Evolutionary conservation across 2,797 vertebrate species (phyloP), one percentile per base, ranked within the genome.

Genomic region (Chromobotia macracanthus): DNA sequence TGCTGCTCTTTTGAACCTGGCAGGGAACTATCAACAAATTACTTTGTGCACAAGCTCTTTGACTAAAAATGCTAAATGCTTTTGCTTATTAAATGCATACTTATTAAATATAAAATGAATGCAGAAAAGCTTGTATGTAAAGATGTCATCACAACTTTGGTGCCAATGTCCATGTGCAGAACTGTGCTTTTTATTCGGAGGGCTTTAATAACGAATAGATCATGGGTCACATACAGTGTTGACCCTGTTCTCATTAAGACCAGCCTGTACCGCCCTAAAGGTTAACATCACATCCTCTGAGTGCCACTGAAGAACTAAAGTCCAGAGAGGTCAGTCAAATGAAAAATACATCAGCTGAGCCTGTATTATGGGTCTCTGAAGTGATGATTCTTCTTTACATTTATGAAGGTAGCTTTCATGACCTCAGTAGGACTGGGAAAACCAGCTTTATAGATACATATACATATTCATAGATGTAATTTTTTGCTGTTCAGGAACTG

Each of bases 171-270:
- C 9, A 21, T 64, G 18, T 56, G 12, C 41, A 6, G 0, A 65
- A 41, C 16, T 5, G 25, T 44, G 7, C 10, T 55, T 8, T 71
- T 41, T 44, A 60, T 61, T 38, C 18, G 15, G 11, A 15, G 35
- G 15, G 28, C 0, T 50, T 66, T 28, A 76, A 56, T 55, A 67
- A 55, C 15, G 50, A 44, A 60, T 60, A 9, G 11, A 28, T 53
- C 48, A 41, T 2, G 72, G 44, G 44, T 74, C 72, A 63, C 58
- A 53, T 56, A 56, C 35, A 38, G 35, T 11, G 35, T 65, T 7
- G 19, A 65, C 50, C 25, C 50, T 21, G 28, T 38, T 53, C 16
- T 55, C 68, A 71, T 71, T 15, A 71, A 71, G 10, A 50, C 23
- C 15, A 11, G 53, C 3, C n/a, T 55, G 53, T 55, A 55, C 9